Conservation (phyloP, 2,797 vertebrate genomes). For the Diplodus sargus region DNA sequence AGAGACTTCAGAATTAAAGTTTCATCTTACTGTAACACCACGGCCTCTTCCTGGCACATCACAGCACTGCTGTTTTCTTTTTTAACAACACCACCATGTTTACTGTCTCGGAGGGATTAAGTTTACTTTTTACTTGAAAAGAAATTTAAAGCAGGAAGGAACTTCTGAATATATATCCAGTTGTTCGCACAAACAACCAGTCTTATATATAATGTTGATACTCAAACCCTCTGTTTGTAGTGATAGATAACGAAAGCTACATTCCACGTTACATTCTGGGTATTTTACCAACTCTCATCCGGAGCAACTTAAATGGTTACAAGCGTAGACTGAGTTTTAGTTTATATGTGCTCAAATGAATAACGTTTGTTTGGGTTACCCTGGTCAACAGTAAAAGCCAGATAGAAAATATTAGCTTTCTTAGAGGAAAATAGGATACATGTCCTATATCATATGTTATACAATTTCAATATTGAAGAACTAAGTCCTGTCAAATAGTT, state of each 20-base stretch:
- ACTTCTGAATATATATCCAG: slow-evolving; percentile 53
- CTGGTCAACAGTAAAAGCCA: slow-evolving; percentile 6
- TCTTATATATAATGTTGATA: slow-evolving; percentile 32
- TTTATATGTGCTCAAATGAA: slow-evolving; percentile 57
- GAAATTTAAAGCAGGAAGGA: slow-evolving; percentile 68
- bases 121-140: slow-evolving; percentile 76
- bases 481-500: slow-evolving; percentile 1
- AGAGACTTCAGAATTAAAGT: slow-evolving; percentile 76
- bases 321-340: slow-evolving; percentile 61
- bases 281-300: slow-evolving; percentile 50
- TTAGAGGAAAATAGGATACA: not conserved
- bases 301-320: slow-evolving; percentile 51
- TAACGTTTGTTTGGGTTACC: slow-evolving; percentile 7
- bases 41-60: slow-evolving; percentile 68
- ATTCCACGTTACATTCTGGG: slow-evolving; percentile 31
- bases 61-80: slow-evolving; percentile 70
- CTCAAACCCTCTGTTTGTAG: slow-evolving; percentile 29
- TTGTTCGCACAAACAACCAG: slow-evolving; percentile 49
- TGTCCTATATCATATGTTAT: not conserved
- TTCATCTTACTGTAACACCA: slow-evolving; percentile 69
- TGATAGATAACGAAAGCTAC: slow-evolving; percentile 37
- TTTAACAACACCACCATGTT: slow-evolving; percentile 63
- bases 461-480: not conserved
- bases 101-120: slow-evolving; percentile 61
- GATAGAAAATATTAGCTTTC: not conserved